These are phyloP conservation scores for Sphenopsis melanotis DNA, from an alignment of 2,797 vertebrate species.

Conservation along the genomic window DNA sequence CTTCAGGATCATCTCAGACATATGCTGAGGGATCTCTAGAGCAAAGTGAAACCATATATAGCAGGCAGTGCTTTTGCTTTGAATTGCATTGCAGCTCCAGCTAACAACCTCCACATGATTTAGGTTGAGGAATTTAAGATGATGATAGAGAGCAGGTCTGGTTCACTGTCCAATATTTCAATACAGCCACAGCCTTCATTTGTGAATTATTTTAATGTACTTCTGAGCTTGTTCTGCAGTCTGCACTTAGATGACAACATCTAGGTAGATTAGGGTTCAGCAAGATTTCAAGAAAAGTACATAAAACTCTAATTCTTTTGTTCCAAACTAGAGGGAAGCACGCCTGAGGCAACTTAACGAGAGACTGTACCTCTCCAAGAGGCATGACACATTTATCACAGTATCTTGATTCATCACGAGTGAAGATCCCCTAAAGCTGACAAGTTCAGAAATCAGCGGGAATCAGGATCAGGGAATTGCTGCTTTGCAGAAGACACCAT, in stretches of 20 bases:
- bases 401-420: background rate
- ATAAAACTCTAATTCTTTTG: background rate
- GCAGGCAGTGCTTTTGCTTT: background rate
- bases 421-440: background rate
- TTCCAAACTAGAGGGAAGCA: background rate
- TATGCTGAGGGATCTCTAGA: constrained; percentile 4
- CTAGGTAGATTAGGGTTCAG: background rate
- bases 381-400: background rate
- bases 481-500: background rate
- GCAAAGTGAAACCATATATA: background rate
- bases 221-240: background rate
- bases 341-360: background rate
- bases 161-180: background rate
- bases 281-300: background rate
- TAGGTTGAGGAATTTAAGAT: background rate
- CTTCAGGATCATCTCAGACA: constrained; percentile 4
- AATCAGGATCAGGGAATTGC: background rate
- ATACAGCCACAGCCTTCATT: background rate
- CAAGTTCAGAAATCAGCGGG: background rate
- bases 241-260: background rate
- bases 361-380: background rate
- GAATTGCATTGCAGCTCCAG: background rate
- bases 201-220: background rate
- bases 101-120: background rate
- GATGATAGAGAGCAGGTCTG: background rate